Percentiles rank a stretch among this genome's conserved stretches.
phyloP scores from a whole-genome alignment of 2,888 invertebrate species.

The Lepidochrysops patricia region DNA sequence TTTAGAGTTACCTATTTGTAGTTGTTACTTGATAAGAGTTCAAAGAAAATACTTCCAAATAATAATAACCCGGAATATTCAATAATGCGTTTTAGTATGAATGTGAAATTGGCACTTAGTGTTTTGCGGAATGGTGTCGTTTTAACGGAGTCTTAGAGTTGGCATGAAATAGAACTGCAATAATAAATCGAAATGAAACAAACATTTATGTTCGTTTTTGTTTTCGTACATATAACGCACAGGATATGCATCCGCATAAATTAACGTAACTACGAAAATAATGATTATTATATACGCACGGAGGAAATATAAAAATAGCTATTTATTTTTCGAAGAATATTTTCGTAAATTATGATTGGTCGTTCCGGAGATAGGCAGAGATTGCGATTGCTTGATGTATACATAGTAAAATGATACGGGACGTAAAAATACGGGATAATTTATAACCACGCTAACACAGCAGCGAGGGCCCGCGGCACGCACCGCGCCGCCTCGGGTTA shows the following conservation, averaged over 20 bases:
- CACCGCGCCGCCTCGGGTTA: slow-evolving; percentile 61
- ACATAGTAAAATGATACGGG: slow-evolving; percentile 60
- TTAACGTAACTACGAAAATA: not conserved
- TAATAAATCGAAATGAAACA: not conserved
- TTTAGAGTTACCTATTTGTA: not conserved
- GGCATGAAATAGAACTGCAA: not conserved
- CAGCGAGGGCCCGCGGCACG: slow-evolving; percentile 39
- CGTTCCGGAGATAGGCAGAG: slow-evolving; percentile 48
- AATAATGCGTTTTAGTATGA: too few relatives aligned
- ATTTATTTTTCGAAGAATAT: slow-evolving; percentile 10
- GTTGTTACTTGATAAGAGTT: not conserved
- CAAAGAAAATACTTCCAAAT: too few relatives aligned
- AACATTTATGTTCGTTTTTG: not conserved
- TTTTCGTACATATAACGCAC: not conserved
- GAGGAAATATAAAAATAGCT: slow-evolving; percentile 3
- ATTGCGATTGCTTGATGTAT: slow-evolving; percentile 59
- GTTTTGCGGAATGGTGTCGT: not conserved
- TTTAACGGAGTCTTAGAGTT: not conserved
- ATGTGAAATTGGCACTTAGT: too few relatives aligned
- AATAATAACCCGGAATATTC: too few relatives aligned
- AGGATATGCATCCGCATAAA: slow-evolving; percentile 5
- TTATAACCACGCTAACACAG: slow-evolving; percentile 59
- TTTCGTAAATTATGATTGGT: slow-evolving; percentile 55
- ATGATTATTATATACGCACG: not conserved
- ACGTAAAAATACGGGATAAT: slow-evolving; percentile 63